Conservation (phyloP, 2,888 invertebrate species). For the Tiliacea citrago region DNA sequence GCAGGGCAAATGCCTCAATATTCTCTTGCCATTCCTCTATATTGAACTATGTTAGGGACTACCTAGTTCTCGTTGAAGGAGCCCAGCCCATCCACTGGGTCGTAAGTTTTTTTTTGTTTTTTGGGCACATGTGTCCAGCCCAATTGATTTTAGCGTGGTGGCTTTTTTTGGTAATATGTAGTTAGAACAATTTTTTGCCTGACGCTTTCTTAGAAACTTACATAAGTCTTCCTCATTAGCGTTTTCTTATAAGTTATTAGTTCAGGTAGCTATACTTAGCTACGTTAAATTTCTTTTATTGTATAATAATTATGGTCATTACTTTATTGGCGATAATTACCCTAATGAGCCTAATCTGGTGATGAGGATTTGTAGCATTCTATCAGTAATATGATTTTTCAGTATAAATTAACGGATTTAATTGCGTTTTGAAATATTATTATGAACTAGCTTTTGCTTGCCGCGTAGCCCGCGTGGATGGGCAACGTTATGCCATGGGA, state of each 20-base stretch:
- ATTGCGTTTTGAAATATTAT: neutral
- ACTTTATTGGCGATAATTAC: slow-evolving; percentile 14
- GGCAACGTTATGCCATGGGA: too few species aligned
- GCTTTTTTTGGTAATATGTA: too few species aligned
- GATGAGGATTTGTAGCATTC: neutral
- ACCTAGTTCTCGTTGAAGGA: too few species aligned
- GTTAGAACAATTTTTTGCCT: neutral
- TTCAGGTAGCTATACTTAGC: slow-evolving; percentile 31
- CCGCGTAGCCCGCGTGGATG: neutral
- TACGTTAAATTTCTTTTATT: slow-evolving; percentile 5
- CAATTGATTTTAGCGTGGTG: too few species aligned
- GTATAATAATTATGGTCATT: slow-evolving; percentile 6
- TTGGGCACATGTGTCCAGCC: too few species aligned
- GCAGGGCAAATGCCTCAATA: too few species aligned
- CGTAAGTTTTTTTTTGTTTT: too few species aligned
- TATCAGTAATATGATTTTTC: neutral
- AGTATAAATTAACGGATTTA: neutral
- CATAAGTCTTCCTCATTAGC: slow-evolving; percentile 10
- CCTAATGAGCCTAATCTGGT: neutral
- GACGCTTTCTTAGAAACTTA: slow-evolving; percentile 43
- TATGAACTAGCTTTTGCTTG: neutral
- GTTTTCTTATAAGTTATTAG: slow-evolving; percentile 24
- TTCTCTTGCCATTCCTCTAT: too few species aligned
- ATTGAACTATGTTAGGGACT: too few species aligned
- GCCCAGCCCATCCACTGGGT: too few species aligned